These are phyloP conservation scores for Ptiloglossa arizonensis DNA, from an alignment of 1,140 invertebrate genomes.

Conservation along the genomic window DNA sequence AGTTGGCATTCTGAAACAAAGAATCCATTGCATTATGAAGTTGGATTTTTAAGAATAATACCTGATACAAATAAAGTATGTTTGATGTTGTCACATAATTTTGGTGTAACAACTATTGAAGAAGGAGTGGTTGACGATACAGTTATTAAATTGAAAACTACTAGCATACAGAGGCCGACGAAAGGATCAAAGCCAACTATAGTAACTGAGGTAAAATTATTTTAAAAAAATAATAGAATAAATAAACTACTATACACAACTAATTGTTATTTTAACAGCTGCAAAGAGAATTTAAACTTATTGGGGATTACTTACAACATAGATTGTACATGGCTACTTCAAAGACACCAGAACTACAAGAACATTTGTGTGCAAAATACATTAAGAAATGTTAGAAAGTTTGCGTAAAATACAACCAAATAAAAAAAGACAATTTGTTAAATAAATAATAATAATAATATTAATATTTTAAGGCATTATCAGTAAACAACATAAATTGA, in stretches of 20 bases:
- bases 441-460: neutral
- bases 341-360: conserved; percentile 81
- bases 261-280: conserved; percentile 65
- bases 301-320: conserved; percentile 81
- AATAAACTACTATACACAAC: neutral
- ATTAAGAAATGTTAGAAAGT: conserved; percentile 65
- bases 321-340: conserved; percentile 84
- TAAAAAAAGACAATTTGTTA: neutral
- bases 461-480: too few relatives aligned
- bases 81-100: conserved; percentile 85
- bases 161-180: conserved; percentile 80
- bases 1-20: conserved; percentile 83
- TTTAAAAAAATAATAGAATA: conserved; percentile 7
- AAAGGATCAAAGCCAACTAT: conserved; percentile 81
- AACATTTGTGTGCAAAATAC: conserved; percentile 84
- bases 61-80: conserved; percentile 83
- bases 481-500: too few relatives aligned
- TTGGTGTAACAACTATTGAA: conserved; percentile 84
- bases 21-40: conserved; percentile 85
- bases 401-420: neutral
- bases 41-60: conserved; percentile 85
- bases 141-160: conserved; percentile 79
- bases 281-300: conserved; percentile 78
- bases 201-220: conserved; percentile 78
- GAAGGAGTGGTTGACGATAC: conserved; percentile 80